Conservation (phyloP, 1,140 invertebrate species). For the Trachymyrmex cornetzi region DNA sequence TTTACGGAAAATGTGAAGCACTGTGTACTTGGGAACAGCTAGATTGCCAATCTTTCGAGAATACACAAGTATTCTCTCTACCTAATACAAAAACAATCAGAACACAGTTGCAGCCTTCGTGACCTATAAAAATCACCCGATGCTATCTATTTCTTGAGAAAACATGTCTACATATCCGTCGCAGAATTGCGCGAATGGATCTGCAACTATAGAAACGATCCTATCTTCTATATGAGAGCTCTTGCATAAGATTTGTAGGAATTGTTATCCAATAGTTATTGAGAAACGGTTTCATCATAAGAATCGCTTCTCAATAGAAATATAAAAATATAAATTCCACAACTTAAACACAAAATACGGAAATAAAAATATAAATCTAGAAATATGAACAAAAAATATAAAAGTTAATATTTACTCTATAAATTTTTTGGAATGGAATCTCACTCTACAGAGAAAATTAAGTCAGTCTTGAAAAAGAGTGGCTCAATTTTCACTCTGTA, state of each 20-base stretch:
- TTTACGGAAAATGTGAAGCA: background rate
- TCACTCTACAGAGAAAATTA: too few relatives aligned
- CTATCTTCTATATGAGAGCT: conserved; percentile 20
- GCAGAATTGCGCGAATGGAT: conserved; percentile 14
- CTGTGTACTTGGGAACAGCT: background rate
- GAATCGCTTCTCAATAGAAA: background rate
- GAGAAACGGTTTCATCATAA: background rate
- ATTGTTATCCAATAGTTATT: conserved; percentile 39
- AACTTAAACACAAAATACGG: background rate
- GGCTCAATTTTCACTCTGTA: too few relatives aligned
- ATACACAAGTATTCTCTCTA: background rate
- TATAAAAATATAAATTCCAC: background rate
- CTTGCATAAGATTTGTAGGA: conserved; percentile 36
- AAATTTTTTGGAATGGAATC: too few relatives aligned
- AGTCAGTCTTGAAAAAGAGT: too few relatives aligned
- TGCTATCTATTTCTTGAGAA: background rate
- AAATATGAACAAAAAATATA: background rate
- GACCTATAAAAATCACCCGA: conserved; percentile 6
- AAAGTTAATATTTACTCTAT: background rate
- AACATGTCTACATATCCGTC: background rate
- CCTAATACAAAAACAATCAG: conserved; percentile 11
- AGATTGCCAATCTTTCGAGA: conserved; percentile 1
- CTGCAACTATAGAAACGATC: background rate
- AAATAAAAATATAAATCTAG: background rate
- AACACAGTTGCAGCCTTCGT: background rate